Evolutionary conservation across 2,797 vertebrate genomes (phyloP).

Genomic region (Dermochelys coriacea): DNA sequence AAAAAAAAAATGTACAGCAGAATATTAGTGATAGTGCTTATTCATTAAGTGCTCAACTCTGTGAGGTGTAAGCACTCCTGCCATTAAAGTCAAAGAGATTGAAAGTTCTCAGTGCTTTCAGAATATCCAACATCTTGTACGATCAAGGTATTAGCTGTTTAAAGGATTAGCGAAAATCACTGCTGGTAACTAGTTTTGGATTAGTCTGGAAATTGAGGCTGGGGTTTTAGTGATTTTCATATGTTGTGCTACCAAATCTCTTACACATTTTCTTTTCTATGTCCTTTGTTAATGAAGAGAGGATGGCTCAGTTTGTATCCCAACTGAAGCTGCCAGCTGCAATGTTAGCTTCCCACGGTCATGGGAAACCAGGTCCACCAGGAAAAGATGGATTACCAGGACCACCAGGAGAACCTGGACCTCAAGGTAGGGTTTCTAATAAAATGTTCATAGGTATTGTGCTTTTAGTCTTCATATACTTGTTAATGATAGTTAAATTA

Average conservation of each 20-base stretch:
- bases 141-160: not conserved
- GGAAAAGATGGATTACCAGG: constrained; percentile 91
- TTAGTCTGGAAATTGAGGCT: not conserved
- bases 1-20: not conserved
- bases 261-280: constrained; percentile 24
- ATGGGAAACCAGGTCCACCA: constrained; percentile 90
- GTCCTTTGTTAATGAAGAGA: constrained; percentile 83
- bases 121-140: not conserved
- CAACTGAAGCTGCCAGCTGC: constrained; percentile 91
- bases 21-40: not conserved
- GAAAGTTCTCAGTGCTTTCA: not conserved
- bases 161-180: not conserved
- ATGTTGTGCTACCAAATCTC: not conserved
- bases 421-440: constrained; percentile 88
- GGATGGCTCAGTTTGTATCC: constrained; percentile 83
- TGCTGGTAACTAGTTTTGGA: not conserved
- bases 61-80: not conserved
- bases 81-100: not conserved
- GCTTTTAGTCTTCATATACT: constrained; percentile 28
- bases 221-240: not conserved
- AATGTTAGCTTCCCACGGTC: constrained; percentile 89
- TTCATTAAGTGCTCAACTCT: not conserved
- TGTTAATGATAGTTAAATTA: constrained; percentile 62
- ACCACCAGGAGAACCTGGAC: constrained; percentile 89
- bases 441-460: not conserved